Base-by-base conservation (phyloP, 2,797 vertebrate species). In the Arrhamphus sclerolepis region DNA sequence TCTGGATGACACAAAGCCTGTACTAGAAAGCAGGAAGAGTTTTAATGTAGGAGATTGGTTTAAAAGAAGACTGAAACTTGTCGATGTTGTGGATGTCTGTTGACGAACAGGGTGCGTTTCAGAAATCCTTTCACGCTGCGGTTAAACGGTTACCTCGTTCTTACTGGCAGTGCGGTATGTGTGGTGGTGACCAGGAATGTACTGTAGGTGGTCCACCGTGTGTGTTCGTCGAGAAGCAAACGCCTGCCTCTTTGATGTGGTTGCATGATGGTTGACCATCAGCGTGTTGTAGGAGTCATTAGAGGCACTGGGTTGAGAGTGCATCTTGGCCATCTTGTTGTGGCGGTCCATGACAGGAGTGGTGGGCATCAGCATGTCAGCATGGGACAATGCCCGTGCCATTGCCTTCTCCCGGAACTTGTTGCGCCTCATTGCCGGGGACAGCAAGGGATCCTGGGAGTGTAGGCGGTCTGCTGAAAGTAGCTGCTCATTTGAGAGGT, bases 131-230 rank as follows among this genome's bases (percentile, higher is more conserved):
- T 47, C n/a, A 0, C 19, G 17, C 49, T 4, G 55, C n/a, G 18
- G 50, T 94, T 92, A 99, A 86, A 99, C 97, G 82, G 97, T 99
- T 90, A 99, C 97, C 93, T 99, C 97, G 0, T 96, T 99, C 93
- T 98, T 99, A 91, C 97, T 98, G 74, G 96, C 95, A 70, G 96
- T 96, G 90, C 94, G 94, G 83, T 97, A 98, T 61, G 95, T 94
- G 80, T 97, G 96, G 70, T 88, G 89, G 85, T 97, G 95, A 56
- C 95, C 96, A 0, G 96, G 95, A 67, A 96, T 95, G 74, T 95
- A 96, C 85, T 98, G 95, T 80, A 98, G 94, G 87, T 98, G 97
- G 76, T 99, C 97, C 74, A 99, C 96, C 0, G 97, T 99, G 93
- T 98, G 98, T 87, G 96, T 98, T 69, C 96, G 93, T 73, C 97